A percentile compares a stretch with the other conserved stretches of the same genome.
phyloP scores from a whole-genome alignment of 2,113 vertebrate genomes.

The Apeltes quadracus region DNA sequence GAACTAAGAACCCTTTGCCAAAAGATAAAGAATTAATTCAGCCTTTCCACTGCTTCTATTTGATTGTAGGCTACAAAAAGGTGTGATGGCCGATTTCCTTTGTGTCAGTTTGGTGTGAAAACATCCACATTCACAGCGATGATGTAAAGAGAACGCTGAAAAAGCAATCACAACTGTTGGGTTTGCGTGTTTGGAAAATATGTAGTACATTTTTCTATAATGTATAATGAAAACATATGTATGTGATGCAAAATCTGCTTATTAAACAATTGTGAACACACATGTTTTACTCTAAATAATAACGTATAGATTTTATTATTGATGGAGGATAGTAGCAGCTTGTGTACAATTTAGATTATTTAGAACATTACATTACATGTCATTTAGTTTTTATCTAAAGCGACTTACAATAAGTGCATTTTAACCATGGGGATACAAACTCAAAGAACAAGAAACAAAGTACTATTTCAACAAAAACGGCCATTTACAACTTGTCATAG shows the following conservation, averaged over 20 bases:
- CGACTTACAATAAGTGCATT: too few relatives aligned
- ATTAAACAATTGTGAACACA: too few relatives aligned
- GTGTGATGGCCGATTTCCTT: neutral
- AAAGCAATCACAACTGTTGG: neutral
- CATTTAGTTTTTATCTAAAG: too few relatives aligned
- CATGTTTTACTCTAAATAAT: neutral
- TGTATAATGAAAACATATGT: too few relatives aligned
- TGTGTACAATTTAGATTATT: neutral
- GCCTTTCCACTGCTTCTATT: neutral
- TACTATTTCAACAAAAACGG: too few relatives aligned
- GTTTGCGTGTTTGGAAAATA: neutral
- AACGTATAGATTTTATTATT: neutral
- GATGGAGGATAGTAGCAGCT: too few relatives aligned
- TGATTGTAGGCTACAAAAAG: neutral
- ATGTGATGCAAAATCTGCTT: neutral
- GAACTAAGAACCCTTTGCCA: neutral
- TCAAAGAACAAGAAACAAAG: too few relatives aligned
- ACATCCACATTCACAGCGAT: too few relatives aligned
- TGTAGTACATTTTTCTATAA: too few relatives aligned
- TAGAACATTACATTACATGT: too few relatives aligned
- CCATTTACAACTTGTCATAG: too few relatives aligned
- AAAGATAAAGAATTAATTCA: neutral
- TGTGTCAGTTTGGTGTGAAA: neutral
- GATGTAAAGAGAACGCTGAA: neutral
- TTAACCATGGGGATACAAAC: too few relatives aligned